A percentile compares a stretch with the other conserved stretches of the same genome.
These are phyloP conservation scores for Argyrosomus regius DNA, from an alignment of 2,797 vertebrate genomes.

Conservation along the genomic window DNA sequence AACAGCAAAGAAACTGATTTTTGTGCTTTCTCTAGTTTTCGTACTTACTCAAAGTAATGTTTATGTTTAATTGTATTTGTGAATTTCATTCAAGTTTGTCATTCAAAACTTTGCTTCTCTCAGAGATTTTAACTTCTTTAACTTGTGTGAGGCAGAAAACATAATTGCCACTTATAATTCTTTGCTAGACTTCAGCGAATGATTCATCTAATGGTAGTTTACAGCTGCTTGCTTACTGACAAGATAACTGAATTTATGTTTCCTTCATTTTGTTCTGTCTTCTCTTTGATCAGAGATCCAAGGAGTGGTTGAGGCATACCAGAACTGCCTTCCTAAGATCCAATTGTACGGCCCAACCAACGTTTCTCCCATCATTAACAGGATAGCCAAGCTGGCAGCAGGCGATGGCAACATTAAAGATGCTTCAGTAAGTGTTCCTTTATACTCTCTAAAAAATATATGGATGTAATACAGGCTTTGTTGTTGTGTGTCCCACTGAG, in stretches of 20 bases:
- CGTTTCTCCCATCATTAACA: conserved; percentile 95
- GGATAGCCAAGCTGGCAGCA: conserved; percentile 90
- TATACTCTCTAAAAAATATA: conserved; percentile 15
- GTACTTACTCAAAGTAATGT: not conserved
- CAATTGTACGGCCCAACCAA: conserved; percentile 97
- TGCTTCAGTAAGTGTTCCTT: conserved; percentile 88
- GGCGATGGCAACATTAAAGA: conserved; percentile 91
- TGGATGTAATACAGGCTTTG: conserved; percentile 47
- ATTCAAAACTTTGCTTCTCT: not conserved
- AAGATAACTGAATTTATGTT: conserved; percentile 3
- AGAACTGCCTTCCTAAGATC: conserved; percentile 96
- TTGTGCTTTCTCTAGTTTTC: conserved; percentile 8
- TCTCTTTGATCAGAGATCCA: conserved; percentile 89
- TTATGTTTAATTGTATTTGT: conserved; percentile 11
- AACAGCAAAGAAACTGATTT: not conserved
- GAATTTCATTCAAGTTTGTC: not conserved
- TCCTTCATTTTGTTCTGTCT: conserved; percentile 31
- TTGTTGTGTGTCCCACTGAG: conserved; percentile 46
- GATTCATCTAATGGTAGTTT: conserved; percentile 13
- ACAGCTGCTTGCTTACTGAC: not conserved
- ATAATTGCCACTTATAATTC: not conserved
- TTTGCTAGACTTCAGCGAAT: conserved; percentile 4
- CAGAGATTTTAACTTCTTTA: not conserved
- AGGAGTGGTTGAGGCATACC: conserved; percentile 96
- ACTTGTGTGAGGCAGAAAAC: conserved; percentile 9